A percentile compares a stretch with the other conserved stretches of the same genome.
These are phyloP conservation scores for Polymixis lichenea DNA, from an alignment of 2,888 invertebrate species.

Conservation along the genomic window DNA sequence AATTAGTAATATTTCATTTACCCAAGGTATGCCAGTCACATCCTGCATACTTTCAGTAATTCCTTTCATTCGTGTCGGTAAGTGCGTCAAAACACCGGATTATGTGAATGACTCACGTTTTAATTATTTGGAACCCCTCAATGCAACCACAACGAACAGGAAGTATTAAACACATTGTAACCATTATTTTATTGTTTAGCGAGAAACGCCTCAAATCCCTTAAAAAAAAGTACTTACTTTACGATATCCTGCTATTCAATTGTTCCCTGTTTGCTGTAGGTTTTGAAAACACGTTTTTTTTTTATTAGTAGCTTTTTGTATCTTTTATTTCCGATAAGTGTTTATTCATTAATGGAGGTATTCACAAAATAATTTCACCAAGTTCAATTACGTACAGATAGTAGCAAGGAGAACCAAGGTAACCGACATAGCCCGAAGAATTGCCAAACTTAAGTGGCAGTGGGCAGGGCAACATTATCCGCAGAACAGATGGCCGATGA, in stretches of 20 bases:
- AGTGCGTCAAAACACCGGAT: conserved; percentile 43
- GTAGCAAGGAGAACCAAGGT: no score
- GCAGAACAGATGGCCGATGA: no score
- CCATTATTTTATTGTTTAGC: conserved; percentile 6
- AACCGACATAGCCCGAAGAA: no score
- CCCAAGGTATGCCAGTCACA: conserved; percentile 5
- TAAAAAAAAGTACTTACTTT: background rate
- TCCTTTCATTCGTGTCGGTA: conserved; percentile 5
- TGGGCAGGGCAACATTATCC: no score
- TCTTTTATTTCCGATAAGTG: background rate
- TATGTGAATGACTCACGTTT: conserved; percentile 33
- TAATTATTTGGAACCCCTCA: conserved; percentile 32
- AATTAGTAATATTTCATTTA: background rate
- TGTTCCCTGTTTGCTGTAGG: background rate
- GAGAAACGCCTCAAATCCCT: background rate
- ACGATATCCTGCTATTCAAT: conserved; percentile 5
- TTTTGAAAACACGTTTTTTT: background rate
- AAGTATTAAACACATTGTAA: conserved; percentile 26
- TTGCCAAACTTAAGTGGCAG: no score
- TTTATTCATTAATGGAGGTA: background rate
- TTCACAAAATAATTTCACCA: background rate
- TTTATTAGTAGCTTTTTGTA: background rate
- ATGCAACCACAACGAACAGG: conserved; percentile 32
- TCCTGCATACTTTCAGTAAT: conserved; percentile 18
- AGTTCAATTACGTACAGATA: background rate